These are phyloP conservation scores for Carterocephalus palaemon DNA, from an alignment of 2,888 invertebrate genomes.

Conservation along the genomic window DNA sequence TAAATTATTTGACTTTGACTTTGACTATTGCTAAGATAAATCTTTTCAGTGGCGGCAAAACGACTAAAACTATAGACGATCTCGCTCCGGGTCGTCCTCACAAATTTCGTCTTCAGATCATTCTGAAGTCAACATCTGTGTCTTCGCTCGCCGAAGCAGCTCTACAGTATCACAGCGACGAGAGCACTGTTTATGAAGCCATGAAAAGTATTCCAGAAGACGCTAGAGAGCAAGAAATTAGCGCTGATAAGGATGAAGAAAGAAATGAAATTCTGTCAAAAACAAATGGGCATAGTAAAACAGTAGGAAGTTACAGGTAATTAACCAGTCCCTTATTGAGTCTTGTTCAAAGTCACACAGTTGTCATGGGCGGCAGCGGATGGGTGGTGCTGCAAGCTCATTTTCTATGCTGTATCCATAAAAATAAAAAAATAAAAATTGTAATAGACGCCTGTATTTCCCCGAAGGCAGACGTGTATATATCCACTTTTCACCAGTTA, in stretches of 20 bases:
- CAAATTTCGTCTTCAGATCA: conserved; percentile 63
- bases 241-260: no score
- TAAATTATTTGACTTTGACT: background rate
- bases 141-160: conserved; percentile 40
- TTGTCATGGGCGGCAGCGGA: no score
- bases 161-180: conserved; percentile 45
- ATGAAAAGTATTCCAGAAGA: conserved; percentile 30
- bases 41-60: conserved; percentile 66
- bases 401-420: no score
- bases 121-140: conserved; percentile 47
- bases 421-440: no score
- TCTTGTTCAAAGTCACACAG: no score
- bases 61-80: conserved; percentile 56
- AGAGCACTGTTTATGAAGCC: conserved; percentile 36
- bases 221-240: background rate
- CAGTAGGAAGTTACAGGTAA: no score
- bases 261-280: background rate
- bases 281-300: no score
- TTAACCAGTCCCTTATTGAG: no score
- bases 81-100: conserved; percentile 71
- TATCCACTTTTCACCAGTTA: no score
- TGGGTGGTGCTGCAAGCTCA: no score
- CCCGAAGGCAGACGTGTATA: no score
- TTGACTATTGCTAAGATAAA: background rate
- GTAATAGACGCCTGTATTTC: no score